Conservation (phyloP, 2,113 vertebrate genomes). For the Tympanuchus pallidicinctus region DNA sequence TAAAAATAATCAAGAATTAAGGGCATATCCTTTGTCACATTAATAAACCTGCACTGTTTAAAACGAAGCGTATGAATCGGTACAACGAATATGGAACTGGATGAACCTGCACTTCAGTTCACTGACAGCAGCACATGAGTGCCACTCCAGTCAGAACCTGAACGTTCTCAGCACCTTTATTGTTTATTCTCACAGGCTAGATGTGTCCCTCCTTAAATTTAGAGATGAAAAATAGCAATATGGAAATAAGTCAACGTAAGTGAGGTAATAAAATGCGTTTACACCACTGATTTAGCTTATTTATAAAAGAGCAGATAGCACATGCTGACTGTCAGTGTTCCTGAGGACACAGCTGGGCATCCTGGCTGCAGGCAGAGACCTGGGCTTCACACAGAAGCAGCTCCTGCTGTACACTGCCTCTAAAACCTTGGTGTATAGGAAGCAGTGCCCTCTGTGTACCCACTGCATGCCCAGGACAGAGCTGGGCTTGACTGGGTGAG, state of each 20-base stretch:
- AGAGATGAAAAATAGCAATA: background rate
- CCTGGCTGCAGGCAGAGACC: background rate
- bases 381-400: background rate
- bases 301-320: background rate
- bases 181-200: background rate
- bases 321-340: background rate
- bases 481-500: fast-evolving
- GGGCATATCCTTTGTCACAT: too few species aligned
- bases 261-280: fast-evolving
- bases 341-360: background rate
- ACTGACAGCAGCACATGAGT: background rate
- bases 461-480: background rate
- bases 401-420: background rate
- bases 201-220: background rate
- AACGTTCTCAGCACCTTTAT: background rate
- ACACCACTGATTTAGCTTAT: background rate
- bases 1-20: too few species aligned
- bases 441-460: background rate
- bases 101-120: too few species aligned
- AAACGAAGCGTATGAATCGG: too few species aligned
- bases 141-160: background rate
- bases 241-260: background rate
- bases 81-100: too few species aligned
- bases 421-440: background rate
- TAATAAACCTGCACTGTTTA: too few species aligned